Base-by-base conservation (phyloP, 1,140 invertebrate genomes). In the Contarinia nasturtii region DNA sequence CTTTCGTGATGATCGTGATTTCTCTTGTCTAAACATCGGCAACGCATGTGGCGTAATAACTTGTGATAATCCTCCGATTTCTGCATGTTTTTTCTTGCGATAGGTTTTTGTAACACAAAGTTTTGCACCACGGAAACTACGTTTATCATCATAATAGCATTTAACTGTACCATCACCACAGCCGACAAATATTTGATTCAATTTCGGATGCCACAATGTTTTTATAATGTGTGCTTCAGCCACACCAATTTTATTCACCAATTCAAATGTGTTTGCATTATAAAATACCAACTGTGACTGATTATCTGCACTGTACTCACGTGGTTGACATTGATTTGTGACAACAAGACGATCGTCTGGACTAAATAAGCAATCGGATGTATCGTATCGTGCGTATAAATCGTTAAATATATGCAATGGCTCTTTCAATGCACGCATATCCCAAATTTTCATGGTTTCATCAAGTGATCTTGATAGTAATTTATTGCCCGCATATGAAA, bases 41-140 rank as follows among this genome's bases (percentile, higher is more conserved):
- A 98, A 66, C 0, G 95, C 89, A 62, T 98, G 92, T 0, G 95
- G 92, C 2, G 93, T 96, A 14, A 98, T 93, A n/a, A 98, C 90
- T 57, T 96, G 87, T 50, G 91, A 85, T 0, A 82, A 79, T 37
- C 83, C 82, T 40, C 95, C 76, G 48, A 94, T 78, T 64, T 96
- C 90, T 1, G 81, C 75, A 5, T 83, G 78, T 53, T 84, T 82
- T 18, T 78, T 75, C 61, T 85, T 87, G 44, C 76, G 73, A 55
- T 80, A 75, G 0, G 76, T 79, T 64, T 93, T 93, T 0, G 82
- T 75, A 10, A 85, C 80, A 63, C 92, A 96, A 7, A 95, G 63
- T 57, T 89, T 88, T 0, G 92, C 94, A 2, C 94, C 94, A 36
- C 93, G 70, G 34, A 88, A 67, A 63, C 87, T 92, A 44, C 76